Evolutionary conservation across 2,888 invertebrate species (phyloP).

Genomic region (Arenicola marina): DNA sequence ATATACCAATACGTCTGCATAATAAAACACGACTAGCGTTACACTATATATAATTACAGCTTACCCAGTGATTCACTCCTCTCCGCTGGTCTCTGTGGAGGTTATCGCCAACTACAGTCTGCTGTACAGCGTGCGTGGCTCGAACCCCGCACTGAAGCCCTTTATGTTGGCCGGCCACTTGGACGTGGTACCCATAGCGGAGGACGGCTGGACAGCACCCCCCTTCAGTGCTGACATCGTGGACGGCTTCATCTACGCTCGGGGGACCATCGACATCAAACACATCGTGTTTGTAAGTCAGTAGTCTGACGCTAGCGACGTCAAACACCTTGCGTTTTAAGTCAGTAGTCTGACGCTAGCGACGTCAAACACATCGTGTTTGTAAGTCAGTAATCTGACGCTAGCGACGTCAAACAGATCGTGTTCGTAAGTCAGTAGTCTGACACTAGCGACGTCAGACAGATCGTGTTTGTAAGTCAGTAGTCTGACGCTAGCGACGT

Average conservation of each 20-base stretch:
- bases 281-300: conserved; percentile 61
- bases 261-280: conserved; percentile 65
- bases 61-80: conserved; percentile 44
- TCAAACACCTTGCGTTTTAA: too few species aligned
- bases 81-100: conserved; percentile 44
- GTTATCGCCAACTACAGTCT: conserved; percentile 60
- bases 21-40: conserved; percentile 1
- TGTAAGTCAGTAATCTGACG: too few species aligned
- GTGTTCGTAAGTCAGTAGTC: too few species aligned
- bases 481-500: too few species aligned
- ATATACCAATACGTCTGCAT: too few species aligned
- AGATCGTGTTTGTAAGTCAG: too few species aligned
- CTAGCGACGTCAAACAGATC: too few species aligned
- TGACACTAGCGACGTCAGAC: too few species aligned
- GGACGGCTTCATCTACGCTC: conserved; percentile 63
- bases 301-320: too few species aligned
- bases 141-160: conserved; percentile 55
- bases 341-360: too few species aligned
- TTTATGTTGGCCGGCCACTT: conserved; percentile 64
- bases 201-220: conserved; percentile 48
- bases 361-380: too few species aligned
- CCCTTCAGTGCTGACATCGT: conserved; percentile 63
- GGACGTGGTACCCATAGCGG: conserved; percentile 63
- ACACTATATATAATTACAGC: conserved; percentile 34
- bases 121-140: conserved; percentile 61